These are phyloP conservation scores for Lasioglossum albipes DNA, from an alignment of 1,140 invertebrate species.

Conservation along the genomic window DNA sequence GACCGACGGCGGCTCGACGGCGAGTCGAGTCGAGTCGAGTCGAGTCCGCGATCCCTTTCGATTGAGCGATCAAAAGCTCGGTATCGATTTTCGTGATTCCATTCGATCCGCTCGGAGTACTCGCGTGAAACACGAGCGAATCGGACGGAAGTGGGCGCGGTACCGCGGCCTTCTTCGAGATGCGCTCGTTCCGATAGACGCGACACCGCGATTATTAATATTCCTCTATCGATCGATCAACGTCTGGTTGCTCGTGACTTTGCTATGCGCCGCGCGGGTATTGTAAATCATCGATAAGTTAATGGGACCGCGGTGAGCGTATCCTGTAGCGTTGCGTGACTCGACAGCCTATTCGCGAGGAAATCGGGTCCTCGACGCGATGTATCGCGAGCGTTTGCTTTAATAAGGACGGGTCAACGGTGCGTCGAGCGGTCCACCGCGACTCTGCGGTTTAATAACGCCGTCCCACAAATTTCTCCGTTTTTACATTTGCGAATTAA, in stretches of 20 bases:
- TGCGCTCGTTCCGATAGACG: background rate
- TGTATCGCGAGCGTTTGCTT: background rate
- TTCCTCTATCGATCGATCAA: background rate
- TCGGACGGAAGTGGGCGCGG: background rate
- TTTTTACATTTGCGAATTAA: too few species aligned
- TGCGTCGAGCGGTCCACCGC: background rate
- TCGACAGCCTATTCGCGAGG: background rate
- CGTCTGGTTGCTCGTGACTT: background rate
- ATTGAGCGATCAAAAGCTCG: background rate
- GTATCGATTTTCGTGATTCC: background rate
- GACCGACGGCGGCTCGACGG: too few species aligned
- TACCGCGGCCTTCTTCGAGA: background rate
- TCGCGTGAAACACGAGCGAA: background rate
- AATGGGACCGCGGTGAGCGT: background rate
- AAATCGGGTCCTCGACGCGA: background rate
- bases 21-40: too few species aligned
- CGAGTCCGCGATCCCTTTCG: too few species aligned
- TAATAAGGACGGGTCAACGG: too few species aligned
- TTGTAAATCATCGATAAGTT: background rate
- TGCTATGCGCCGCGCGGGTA: background rate
- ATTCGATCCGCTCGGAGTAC: background rate
- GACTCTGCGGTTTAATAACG: slow-evolving; percentile 20
- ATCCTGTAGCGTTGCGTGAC: background rate
- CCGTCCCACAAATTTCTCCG: too few species aligned
- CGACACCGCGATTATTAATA: background rate